These are phyloP conservation scores for Phrynosoma blainvillii DNA, from an alignment of 2,113 vertebrate species.

Conservation along the genomic window DNA sequence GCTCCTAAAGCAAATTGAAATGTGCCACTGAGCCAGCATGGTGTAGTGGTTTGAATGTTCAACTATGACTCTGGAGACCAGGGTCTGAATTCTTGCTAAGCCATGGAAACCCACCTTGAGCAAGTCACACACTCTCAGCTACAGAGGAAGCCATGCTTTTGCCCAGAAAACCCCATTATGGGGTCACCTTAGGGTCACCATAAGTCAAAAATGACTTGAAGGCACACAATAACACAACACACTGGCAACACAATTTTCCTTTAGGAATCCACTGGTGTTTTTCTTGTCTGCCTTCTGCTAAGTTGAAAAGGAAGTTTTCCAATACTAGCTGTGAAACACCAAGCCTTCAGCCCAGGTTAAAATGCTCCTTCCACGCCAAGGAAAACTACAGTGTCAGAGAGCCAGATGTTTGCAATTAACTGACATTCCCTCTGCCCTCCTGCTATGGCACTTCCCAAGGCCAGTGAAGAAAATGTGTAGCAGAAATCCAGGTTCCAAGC, in stretches of 20 bases:
- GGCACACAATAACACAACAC: too few species aligned
- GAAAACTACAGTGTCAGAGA: constrained; percentile 12
- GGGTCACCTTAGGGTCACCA: too few species aligned
- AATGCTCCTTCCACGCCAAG: background rate
- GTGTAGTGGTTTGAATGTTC: background rate
- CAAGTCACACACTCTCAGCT: too few species aligned
- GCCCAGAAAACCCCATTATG: too few species aligned
- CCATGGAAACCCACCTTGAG: too few species aligned
- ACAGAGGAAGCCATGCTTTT: too few species aligned
- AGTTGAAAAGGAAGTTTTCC: constrained; percentile 19
- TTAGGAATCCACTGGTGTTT: background rate
- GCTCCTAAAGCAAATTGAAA: background rate
- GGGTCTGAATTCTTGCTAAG: too few species aligned
- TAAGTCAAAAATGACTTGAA: too few species aligned
- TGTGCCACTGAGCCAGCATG: background rate
- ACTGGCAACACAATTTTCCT: background rate
- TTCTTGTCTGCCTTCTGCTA: constrained; percentile 16
- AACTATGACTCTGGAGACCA: too few species aligned
- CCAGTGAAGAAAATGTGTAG: background rate
- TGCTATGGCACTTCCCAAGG: constrained; percentile 7
- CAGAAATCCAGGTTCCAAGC: background rate
- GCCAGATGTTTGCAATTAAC: constrained; percentile 41
- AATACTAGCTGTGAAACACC: constrained; percentile 13
- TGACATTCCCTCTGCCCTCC: constrained; percentile 30
- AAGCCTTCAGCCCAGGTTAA: background rate